phyloP scores from a whole-genome alignment of 1,140 invertebrate species.

The Hycleus cichorii region DNA sequence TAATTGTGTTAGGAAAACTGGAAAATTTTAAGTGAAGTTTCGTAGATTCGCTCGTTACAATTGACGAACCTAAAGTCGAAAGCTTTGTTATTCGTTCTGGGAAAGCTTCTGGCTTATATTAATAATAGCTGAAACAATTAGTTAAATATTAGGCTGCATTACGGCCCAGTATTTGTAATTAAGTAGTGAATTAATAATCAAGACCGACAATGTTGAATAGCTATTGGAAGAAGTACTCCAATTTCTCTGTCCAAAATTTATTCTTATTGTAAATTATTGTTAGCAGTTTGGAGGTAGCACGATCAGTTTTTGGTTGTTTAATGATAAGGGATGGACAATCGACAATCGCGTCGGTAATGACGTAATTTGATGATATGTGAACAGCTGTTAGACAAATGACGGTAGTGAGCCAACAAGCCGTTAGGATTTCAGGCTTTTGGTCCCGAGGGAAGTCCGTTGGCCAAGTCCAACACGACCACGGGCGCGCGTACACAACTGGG shows the following conservation, averaged over 20 bases:
- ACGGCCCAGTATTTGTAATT: slow-evolving; percentile 25
- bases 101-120: slow-evolving; percentile 29
- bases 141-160: slow-evolving; percentile 40
- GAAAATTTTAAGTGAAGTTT: not conserved
- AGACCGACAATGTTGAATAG: slow-evolving; percentile 1
- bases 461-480: slow-evolving; percentile 52
- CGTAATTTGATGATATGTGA: slow-evolving; percentile 40
- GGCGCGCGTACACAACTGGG: slow-evolving; percentile 47
- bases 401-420: slow-evolving; percentile 43
- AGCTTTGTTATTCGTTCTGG: slow-evolving; percentile 8
- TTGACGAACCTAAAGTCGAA: not conserved
- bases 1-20: too few species aligned
- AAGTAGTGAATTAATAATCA: slow-evolving; percentile 17
- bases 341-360: slow-evolving; percentile 31
- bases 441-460: slow-evolving; percentile 51
- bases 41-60: not conserved
- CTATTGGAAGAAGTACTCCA: slow-evolving; percentile 10
- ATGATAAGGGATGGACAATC: slow-evolving; percentile 30
- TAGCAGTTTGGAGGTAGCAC: too few species aligned
- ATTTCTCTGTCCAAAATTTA: not conserved
- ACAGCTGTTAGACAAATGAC: slow-evolving; percentile 39
- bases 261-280: too few species aligned
- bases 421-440: slow-evolving; percentile 34
- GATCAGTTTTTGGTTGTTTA: slow-evolving; percentile 17
- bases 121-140: slow-evolving; percentile 39